Percentiles rank a stretch among this genome's conserved stretches.
phyloP scores from a whole-genome alignment of 2,797 vertebrate genomes.

The Notamacropus eugenii region DNA sequence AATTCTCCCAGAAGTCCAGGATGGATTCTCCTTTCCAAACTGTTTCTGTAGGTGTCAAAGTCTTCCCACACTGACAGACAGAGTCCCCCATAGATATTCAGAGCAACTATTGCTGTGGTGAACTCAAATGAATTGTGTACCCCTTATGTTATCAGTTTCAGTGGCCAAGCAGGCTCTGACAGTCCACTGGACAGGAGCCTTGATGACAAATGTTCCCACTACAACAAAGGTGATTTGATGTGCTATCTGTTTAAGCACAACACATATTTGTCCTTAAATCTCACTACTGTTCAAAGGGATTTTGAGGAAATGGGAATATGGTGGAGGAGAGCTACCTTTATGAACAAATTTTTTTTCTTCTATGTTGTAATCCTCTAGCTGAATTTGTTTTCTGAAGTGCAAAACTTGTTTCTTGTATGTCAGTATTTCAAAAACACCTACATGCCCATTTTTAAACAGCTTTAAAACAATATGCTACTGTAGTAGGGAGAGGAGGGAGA shows the following conservation, averaged over 20 bases:
- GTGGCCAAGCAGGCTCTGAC: slow-evolving; percentile 7
- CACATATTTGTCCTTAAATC: slow-evolving; percentile 14
- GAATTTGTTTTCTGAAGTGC: not conserved
- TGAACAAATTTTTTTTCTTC: not conserved
- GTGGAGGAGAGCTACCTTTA: not conserved
- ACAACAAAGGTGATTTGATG: not conserved
- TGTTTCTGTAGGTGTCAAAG: slow-evolving; percentile 43
- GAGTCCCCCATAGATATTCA: slow-evolving; percentile 21
- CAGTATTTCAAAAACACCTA: not conserved
- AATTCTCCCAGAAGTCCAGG: slow-evolving; percentile 12
- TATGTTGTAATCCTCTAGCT: not conserved
- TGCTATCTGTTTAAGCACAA: not conserved
- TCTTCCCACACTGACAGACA: slow-evolving; percentile 46
- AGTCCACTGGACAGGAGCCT: not conserved
- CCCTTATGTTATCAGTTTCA: not conserved
- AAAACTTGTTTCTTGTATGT: slow-evolving; percentile 16
- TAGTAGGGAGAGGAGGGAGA: not conserved
- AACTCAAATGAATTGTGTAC: not conserved
- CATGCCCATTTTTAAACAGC: not conserved
- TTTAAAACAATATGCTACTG: not conserved
- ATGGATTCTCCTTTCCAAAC: slow-evolving; percentile 40
- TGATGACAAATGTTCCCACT: not conserved
- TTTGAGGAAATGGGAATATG: not conserved
- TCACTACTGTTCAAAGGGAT: not conserved
- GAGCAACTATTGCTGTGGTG: not conserved